Conservation (phyloP, 2,113 vertebrate species). For the Osmerus mordax region DNA sequence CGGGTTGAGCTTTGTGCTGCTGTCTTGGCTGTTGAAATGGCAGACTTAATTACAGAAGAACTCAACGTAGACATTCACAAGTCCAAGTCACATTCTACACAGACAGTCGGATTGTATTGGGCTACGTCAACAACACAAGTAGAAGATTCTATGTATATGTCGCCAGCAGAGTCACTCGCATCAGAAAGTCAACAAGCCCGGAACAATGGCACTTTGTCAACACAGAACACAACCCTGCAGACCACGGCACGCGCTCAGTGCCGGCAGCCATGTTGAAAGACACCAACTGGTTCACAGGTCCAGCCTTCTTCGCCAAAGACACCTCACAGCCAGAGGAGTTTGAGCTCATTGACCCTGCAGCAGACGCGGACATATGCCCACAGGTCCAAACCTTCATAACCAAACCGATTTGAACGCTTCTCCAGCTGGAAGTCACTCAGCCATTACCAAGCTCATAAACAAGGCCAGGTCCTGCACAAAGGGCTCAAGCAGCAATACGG, state of each 20-base stretch:
- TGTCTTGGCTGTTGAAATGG: conserved; percentile 32
- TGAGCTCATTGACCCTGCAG: too few relatives aligned
- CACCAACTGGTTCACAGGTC: conserved; percentile 13
- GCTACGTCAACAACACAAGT: conserved; percentile 15
- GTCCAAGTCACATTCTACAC: conserved; percentile 15
- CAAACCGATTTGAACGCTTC: too few relatives aligned
- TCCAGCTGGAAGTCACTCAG: too few relatives aligned
- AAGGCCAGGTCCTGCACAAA: too few relatives aligned
- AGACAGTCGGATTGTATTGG: conserved; percentile 23
- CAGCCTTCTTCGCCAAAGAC: conserved; percentile 13
- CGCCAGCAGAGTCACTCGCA: conserved; percentile 6
- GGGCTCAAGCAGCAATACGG: too few relatives aligned
- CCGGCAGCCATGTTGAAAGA: not conserved
- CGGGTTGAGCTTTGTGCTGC: conserved; percentile 31
- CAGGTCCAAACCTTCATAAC: too few relatives aligned
- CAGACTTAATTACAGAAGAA: conserved; percentile 24
- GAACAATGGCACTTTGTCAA: conserved; percentile 18
- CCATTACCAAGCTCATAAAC: too few relatives aligned
- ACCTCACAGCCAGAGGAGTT: too few relatives aligned
- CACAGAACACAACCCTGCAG: conserved; percentile 11
- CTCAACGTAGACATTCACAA: not conserved
- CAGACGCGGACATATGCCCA: too few relatives aligned
- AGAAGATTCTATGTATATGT: conserved; percentile 24
- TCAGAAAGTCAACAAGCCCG: conserved; percentile 11
- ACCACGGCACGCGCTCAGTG: conserved; percentile 9